Evolutionary conservation across 1,140 invertebrate genomes (phyloP).

Genomic region (Caerostris darwini): DNA sequence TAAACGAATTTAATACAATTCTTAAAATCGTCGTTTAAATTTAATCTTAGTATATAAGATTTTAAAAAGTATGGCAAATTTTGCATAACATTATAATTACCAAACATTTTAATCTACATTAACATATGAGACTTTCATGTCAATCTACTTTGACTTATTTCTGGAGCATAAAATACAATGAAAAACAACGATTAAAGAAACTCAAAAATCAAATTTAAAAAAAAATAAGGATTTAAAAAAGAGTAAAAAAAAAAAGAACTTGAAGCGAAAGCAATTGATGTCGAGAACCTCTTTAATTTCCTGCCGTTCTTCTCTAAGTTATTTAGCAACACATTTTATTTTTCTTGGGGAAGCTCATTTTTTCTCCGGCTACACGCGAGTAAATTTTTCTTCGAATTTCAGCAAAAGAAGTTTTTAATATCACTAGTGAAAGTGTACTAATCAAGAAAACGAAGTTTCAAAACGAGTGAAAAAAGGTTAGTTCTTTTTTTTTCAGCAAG

Average conservation of each 20-base stretch:
- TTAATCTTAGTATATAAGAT: too few species aligned
- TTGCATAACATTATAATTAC: too few species aligned
- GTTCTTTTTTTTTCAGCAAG: neutral
- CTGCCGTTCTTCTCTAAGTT: neutral
- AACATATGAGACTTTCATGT: too few species aligned
- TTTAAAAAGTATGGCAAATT: too few species aligned
- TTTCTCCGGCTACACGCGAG: neutral
- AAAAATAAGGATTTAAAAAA: neutral
- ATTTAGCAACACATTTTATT: neutral
- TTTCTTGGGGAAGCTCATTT: neutral
- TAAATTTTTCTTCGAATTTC: too few species aligned
- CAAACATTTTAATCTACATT: too few species aligned
- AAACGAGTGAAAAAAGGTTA: neutral
- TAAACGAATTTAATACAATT: too few species aligned
- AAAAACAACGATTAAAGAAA: too few species aligned
- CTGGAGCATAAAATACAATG: too few species aligned
- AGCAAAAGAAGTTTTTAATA: neutral
- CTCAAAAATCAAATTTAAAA: too few species aligned
- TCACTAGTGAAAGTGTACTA: neutral
- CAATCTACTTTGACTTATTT: too few species aligned
- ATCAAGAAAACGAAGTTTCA: neutral
- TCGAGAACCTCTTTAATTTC: slow-evolving; percentile 3
- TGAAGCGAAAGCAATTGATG: neutral
- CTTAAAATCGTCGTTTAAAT: too few species aligned
- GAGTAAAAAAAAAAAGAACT: neutral